Evolutionary conservation across 2,888 invertebrate species (phyloP), one percentile per base, ranked within the genome.

Genomic region (Sarcophaga carnaria): DNA sequence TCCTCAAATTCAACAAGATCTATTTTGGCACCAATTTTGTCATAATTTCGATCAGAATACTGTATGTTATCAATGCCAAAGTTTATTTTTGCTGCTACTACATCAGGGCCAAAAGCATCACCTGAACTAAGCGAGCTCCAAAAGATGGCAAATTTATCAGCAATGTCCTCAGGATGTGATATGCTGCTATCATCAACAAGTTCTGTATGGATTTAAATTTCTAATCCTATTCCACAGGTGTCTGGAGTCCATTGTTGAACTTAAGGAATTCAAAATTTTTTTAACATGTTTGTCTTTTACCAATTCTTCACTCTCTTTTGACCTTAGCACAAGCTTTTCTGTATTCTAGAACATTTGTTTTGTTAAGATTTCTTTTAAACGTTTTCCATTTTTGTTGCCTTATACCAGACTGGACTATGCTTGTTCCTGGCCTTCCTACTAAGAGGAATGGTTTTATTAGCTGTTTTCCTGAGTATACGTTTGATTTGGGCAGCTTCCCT

Each of bases 381-480:
- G 6, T 59, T 27, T 49, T 78, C 75, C 81, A 63, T 2, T 59
- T 37, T 10, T 60, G 25, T 14, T 85, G 74, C 10, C 60, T 81
- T 27, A 45, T 3, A 22, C 85, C 81, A 85, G 11, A 81, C 59
- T 45, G 81, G 78, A 2, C 20, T 79, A 27, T 78, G 22, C 6
- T 20, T 78, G 45, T 27, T 37, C 4, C 63, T 60, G 1, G 66
- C 54, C 10, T 62, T 37, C 3, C 27, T 22, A 45, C 62, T 80
- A 6, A 54, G 25, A 11, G 77, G 71, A n/a, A 86, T 86, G 2
- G 79, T 70, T 71, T 86, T 79, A 66, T 86, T 86, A 17, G 85
- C 82, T 12, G 70, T 14, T 12, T 76, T 71, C 37, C 86, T 54
- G 2, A 85, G 22, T 17, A 86, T 59, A 14, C 71, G 74, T 69